phyloP scores from a whole-genome alignment of 1,140 invertebrate genomes.

The Microplitis demolitor region DNA sequence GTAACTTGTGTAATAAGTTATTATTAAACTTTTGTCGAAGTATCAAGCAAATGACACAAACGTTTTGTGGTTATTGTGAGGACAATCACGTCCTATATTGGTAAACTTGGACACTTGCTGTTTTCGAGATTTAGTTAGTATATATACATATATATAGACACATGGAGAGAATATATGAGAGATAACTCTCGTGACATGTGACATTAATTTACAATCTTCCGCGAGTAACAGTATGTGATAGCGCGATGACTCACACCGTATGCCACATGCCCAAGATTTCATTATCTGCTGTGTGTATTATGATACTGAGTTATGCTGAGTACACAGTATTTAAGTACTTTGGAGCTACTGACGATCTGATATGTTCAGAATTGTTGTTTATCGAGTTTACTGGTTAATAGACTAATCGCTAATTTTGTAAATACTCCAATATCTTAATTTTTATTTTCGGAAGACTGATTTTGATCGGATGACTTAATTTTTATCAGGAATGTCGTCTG shows the following conservation, averaged over 20 bases:
- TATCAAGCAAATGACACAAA: not conserved
- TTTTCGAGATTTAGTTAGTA: not conserved
- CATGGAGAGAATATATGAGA: not conserved
- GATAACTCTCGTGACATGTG: slow-evolving; percentile 29
- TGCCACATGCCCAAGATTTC: slow-evolving; percentile 26
- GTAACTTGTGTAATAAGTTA: not conserved
- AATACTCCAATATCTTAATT: no score
- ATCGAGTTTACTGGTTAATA: no score
- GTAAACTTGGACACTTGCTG: slow-evolving; percentile 44
- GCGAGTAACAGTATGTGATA: slow-evolving; percentile 23
- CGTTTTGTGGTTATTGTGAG: slow-evolving; percentile 26
- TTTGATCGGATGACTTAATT: no score
- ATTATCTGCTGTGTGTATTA: slow-evolving; percentile 19
- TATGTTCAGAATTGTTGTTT: no score
- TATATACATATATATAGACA: not conserved
- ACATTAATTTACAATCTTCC: slow-evolving; percentile 53
- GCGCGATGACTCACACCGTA: slow-evolving; percentile 14
- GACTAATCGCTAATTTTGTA: no score
- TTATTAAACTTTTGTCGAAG: not conserved
- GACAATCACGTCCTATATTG: slow-evolving; percentile 49
- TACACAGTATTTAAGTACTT: not conserved
- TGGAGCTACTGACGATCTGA: not conserved
- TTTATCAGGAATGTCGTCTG: no score
- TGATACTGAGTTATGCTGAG: slow-evolving; percentile 1
- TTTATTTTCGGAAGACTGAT: no score